Conservation (phyloP, 2,888 invertebrate species). For the Trissonchulus latispiculum region DNA sequence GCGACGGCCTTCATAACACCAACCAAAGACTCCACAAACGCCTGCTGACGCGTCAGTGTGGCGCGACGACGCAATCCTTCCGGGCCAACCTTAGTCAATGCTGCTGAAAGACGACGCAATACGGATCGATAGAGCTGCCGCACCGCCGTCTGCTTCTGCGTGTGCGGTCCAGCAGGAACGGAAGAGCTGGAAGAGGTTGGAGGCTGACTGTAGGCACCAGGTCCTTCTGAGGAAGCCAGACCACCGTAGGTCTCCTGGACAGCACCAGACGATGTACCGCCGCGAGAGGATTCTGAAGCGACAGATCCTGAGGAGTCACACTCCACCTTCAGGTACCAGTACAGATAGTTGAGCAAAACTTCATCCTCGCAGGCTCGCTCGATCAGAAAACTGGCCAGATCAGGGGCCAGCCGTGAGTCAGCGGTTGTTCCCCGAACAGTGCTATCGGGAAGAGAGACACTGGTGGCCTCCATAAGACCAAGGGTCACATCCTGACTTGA, state of each 20-base stretch:
- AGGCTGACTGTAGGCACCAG: not conserved
- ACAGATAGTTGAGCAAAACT: constrained; percentile 85
- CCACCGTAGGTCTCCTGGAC: too few relatives aligned
- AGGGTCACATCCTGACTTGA: too few relatives aligned
- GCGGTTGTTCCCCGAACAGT: not conserved
- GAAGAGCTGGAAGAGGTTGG: not conserved
- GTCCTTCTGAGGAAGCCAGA: too few relatives aligned
- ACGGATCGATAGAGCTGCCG: constrained; percentile 79
- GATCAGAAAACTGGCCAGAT: constrained; percentile 81
- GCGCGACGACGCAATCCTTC: constrained; percentile 52
- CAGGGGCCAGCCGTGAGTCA: constrained; percentile 38
- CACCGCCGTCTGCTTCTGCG: constrained; percentile 44
- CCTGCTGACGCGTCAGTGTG: constrained; percentile 70
- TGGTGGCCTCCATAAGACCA: too few relatives aligned
- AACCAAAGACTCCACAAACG: constrained; percentile 81
- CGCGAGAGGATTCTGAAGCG: too few relatives aligned
- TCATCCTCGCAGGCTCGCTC: constrained; percentile 75
- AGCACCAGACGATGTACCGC: too few relatives aligned
- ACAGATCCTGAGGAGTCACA: constrained; percentile 55
- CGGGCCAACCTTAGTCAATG: constrained; percentile 44
- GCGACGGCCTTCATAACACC: constrained; percentile 64
- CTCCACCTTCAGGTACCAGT: constrained; percentile 87
- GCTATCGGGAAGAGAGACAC: too few relatives aligned
- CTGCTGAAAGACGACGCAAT: constrained; percentile 72
- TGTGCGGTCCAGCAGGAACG: not conserved